These are phyloP conservation scores for Tadarida brasiliensis DNA, from an alignment of 2,797 vertebrate species.

Conservation along the genomic window DNA sequence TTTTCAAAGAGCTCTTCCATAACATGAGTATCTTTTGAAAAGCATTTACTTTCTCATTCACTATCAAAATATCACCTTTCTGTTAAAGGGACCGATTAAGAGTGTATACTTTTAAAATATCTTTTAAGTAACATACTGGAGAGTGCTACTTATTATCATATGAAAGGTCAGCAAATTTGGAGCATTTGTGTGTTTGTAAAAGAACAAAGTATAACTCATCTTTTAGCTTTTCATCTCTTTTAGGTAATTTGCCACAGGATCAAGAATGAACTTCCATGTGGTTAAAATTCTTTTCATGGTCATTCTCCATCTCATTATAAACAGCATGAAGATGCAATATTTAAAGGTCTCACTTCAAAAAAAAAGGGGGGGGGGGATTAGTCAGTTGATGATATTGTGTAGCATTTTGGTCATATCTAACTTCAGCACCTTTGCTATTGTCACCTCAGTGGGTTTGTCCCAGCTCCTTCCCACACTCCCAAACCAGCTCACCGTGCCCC, in stretches of 20 bases:
- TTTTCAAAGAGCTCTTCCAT: conserved; percentile 57
- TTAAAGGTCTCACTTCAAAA: conserved; percentile 26
- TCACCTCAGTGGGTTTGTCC: too few species aligned
- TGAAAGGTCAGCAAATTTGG: conserved; percentile 52
- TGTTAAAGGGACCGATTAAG: conserved; percentile 56
- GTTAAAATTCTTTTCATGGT: conserved; percentile 37
- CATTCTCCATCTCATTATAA: neutral
- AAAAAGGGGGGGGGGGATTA: too few species aligned
- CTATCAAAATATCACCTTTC: conserved; percentile 65
- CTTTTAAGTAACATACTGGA: conserved; percentile 23
- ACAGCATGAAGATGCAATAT: neutral
- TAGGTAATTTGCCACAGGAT: conserved; percentile 6
- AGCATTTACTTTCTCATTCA: conserved; percentile 53
- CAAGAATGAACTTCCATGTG: neutral
- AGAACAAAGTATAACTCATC: conserved; percentile 26
- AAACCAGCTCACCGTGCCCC: too few species aligned
- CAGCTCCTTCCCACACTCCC: too few species aligned
- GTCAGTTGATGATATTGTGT: neutral
- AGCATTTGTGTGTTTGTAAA: conserved; percentile 55
- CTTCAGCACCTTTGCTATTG: neutral
- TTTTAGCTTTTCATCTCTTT: conserved; percentile 33
- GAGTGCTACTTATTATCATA: conserved; percentile 42
- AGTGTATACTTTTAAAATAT: conserved; percentile 32
- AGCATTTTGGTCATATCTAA: neutral
- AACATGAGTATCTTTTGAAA: conserved; percentile 52